phyloP scores from a whole-genome alignment of 1,140 invertebrate species.

The Battus philenor region DNA sequence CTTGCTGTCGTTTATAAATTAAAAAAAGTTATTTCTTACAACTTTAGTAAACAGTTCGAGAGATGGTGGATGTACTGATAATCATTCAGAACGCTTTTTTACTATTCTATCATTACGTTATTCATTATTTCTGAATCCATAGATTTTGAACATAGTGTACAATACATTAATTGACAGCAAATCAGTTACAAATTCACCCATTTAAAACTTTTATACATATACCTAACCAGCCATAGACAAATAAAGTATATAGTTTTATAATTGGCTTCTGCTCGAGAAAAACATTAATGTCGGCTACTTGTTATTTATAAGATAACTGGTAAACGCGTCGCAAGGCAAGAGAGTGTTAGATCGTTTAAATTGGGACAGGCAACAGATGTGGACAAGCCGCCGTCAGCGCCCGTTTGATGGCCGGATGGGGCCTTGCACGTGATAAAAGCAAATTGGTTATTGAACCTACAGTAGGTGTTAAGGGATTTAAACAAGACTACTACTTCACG shows the following conservation, averaged over 20 bases:
- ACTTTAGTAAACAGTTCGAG: too few species aligned
- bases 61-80: too few species aligned
- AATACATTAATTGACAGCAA: too few species aligned
- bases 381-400: slow-evolving; percentile 46
- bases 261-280: not conserved
- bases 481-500: not conserved
- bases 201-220: too few species aligned
- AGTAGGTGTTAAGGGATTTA: slow-evolving; percentile 8
- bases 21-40: too few species aligned
- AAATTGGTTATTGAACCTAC: slow-evolving; percentile 38
- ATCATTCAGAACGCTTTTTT: too few species aligned
- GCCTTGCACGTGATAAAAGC: slow-evolving; percentile 50
- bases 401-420: slow-evolving; percentile 55
- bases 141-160: too few species aligned
- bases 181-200: too few species aligned
- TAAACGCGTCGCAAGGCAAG: slow-evolving; percentile 4
- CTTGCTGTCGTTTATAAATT: too few species aligned
- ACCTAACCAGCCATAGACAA: too few species aligned
- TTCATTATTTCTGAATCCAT: too few species aligned
- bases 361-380: slow-evolving; percentile 68
- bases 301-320: slow-evolving; percentile 16
- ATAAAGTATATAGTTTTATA: slow-evolving; percentile 1
- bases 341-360: slow-evolving; percentile 49
- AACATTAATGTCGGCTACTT: not conserved
- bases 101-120: too few species aligned